Conservation (phyloP, 2,888 invertebrate species). For the Callimorpha dominula region DNA sequence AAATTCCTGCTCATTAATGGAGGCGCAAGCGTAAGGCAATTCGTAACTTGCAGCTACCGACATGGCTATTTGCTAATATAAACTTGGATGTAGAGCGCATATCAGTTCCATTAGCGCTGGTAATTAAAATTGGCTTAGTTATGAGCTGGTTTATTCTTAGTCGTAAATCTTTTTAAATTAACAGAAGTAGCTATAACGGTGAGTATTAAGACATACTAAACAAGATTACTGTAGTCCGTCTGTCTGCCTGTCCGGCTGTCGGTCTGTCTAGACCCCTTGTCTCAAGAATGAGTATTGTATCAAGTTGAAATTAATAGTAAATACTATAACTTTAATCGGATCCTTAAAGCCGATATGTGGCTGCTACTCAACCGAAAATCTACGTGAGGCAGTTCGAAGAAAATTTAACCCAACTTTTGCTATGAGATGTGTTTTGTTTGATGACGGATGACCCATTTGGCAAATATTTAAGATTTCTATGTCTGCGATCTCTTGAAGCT, state of each 20-base stretch:
- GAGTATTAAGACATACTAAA: background rate
- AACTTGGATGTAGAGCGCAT: background rate
- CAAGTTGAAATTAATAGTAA: too few species aligned
- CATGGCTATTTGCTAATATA: background rate
- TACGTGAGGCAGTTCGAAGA: slow-evolving; percentile 43
- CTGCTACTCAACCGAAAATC: slow-evolving; percentile 70
- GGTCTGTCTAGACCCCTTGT: too few species aligned
- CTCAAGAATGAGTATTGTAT: too few species aligned
- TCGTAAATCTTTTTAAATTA: background rate
- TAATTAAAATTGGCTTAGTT: background rate
- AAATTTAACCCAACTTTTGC: slow-evolving; percentile 58
- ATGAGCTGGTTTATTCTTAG: background rate
- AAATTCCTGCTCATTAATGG: background rate
- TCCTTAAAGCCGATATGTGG: slow-evolving; percentile 80
- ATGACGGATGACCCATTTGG: slow-evolving; percentile 32
- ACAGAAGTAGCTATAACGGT: background rate
- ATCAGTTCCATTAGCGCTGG: background rate
- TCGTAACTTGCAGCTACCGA: background rate
- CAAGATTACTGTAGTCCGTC: background rate
- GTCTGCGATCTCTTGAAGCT: too few species aligned
- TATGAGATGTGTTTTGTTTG: slow-evolving; percentile 58
- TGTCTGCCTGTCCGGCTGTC: too few species aligned
- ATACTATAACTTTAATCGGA: slow-evolving; percentile 80
- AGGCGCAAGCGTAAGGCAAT: background rate
- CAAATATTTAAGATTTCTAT: too few species aligned